phyloP scores from a whole-genome alignment of 2,888 invertebrate species.

The Heliconius charithonia region DNA sequence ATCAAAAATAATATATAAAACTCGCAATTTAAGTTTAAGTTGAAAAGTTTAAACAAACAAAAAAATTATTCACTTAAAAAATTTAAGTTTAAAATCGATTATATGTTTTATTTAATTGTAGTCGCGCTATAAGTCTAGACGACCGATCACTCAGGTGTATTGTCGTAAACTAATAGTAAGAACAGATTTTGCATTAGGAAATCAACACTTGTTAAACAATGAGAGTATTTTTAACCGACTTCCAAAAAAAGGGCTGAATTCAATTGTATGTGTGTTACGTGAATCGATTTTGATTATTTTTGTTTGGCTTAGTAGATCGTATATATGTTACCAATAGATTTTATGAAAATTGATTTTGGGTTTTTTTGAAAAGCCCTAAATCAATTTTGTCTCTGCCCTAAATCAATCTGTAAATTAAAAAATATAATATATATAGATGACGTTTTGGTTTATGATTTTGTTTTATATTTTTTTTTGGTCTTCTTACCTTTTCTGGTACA shows the following conservation, averaged over 20 bases:
- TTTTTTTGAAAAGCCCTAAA: too few species aligned
- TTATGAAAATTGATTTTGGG: neutral
- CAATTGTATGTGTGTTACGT: neutral
- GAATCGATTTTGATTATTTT: neutral
- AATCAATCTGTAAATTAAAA: too few species aligned
- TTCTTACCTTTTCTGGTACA: too few species aligned
- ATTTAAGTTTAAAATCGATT: neutral
- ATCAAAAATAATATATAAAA: slow-evolving; percentile 14
- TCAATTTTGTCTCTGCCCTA: too few species aligned
- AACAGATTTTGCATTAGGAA: slow-evolving; percentile 45
- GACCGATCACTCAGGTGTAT: slow-evolving; percentile 46
- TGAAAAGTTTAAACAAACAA: neutral
- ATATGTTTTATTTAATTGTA: too few species aligned
- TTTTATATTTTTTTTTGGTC: too few species aligned
- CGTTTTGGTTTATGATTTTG: too few species aligned
- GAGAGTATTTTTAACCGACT: slow-evolving; percentile 44
- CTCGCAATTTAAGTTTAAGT: neutral
- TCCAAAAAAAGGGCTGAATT: neutral
- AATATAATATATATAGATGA: too few species aligned
- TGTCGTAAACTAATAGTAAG: slow-evolving; percentile 49
- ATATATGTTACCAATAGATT: neutral
- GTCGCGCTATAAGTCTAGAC: slow-evolving; percentile 33
- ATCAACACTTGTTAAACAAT: slow-evolving; percentile 50
- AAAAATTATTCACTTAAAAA: slow-evolving; percentile 14
- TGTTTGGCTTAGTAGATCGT: neutral